phyloP scores from a whole-genome alignment of 2,888 invertebrate genomes.

The Epirrita christyi region DNA sequence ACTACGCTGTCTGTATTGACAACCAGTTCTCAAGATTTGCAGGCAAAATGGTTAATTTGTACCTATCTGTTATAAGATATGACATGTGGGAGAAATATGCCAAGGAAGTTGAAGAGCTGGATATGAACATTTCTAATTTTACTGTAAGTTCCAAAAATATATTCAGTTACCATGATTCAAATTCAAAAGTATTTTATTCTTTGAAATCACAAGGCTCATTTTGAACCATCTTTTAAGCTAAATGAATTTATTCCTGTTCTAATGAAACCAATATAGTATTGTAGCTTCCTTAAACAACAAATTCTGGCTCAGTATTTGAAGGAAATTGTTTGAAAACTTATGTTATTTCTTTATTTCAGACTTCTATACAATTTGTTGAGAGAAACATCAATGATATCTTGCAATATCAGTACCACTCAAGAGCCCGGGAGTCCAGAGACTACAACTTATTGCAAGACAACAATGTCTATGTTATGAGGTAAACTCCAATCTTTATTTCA shows the following conservation, averaged over 20 bases:
- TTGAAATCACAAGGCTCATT: too few species aligned
- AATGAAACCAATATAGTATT: too few species aligned
- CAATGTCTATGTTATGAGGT: conserved; percentile 92
- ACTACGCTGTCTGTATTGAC: conserved; percentile 96
- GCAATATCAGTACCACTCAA: conserved; percentile 92
- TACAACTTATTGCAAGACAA: conserved; percentile 92
- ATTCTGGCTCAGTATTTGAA: too few species aligned
- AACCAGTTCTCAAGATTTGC: conserved; percentile 97
- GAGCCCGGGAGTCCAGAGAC: conserved; percentile 93
- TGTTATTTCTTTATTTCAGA: conserved; percentile 75
- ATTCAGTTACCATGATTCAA: too few species aligned
- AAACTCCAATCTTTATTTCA: conserved; percentile 15
- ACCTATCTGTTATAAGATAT: conserved; percentile 95
- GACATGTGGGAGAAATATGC: conserved; percentile 97
- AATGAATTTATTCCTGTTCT: too few species aligned
- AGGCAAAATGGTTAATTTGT: conserved; percentile 94
- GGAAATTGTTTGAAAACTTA: background rate
- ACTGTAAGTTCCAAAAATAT: conserved; percentile 87
- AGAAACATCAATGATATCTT: conserved; percentile 94
- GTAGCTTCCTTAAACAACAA: too few species aligned
- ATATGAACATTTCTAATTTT: conserved; percentile 95
- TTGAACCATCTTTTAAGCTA: too few species aligned
- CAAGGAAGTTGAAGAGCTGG: conserved; percentile 94
- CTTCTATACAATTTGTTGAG: conserved; percentile 90
- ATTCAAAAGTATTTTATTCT: too few species aligned